Conservation (phyloP, 2,113 vertebrate genomes). For the Trachemys scripta region DNA sequence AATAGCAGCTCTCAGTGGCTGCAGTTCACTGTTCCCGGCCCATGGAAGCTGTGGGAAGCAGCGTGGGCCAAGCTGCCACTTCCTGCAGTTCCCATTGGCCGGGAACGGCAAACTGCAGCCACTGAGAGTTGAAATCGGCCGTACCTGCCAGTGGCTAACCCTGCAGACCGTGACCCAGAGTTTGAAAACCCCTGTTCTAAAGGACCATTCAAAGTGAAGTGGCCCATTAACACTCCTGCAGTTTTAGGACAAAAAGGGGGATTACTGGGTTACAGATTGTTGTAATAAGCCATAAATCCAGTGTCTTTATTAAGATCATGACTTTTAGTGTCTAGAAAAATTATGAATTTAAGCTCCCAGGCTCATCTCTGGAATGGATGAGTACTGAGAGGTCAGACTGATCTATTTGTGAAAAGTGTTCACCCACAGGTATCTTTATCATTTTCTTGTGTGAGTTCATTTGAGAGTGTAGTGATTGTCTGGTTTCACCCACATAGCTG, state of each 20-base stretch:
- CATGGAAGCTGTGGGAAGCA: no score
- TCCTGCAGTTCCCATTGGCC: no score
- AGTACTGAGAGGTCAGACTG: neutral
- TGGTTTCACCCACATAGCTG: neutral
- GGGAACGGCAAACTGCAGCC: fast-evolving
- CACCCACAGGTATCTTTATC: neutral
- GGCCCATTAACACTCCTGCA: neutral
- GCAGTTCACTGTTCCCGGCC: no score
- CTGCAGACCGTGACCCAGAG: no score
- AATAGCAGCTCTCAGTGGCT: no score
- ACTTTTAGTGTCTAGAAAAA: neutral
- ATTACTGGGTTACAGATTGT: neutral
- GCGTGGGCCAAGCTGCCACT: no score
- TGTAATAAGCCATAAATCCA: neutral
- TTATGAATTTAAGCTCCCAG: neutral
- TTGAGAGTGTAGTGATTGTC: neutral
- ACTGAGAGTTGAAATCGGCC: no score
- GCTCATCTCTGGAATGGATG: neutral
- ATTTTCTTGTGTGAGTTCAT: neutral
- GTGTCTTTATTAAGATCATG: neutral
- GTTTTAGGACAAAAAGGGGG: no score
- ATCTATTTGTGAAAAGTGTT: neutral
- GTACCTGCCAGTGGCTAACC: no score
- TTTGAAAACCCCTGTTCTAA: neutral
- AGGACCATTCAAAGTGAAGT: neutral